Evolutionary conservation across 2,888 invertebrate genomes (phyloP).

Genomic region (Proisotoma minuta): DNA sequence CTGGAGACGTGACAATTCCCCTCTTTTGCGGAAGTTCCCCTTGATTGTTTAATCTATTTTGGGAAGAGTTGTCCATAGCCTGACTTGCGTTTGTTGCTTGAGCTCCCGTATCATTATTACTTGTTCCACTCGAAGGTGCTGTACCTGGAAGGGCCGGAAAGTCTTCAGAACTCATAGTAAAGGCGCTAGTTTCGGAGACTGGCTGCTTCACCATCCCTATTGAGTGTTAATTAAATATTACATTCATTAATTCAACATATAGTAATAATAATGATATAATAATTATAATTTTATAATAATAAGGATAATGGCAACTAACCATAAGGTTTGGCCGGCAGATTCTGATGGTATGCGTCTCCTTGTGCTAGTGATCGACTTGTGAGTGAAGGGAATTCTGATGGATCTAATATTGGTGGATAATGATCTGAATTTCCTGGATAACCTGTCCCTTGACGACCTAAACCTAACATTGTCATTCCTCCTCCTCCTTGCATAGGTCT

Average conservation of each 20-base stretch:
- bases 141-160: slow-evolving; percentile 98
- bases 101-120: slow-evolving; percentile 38
- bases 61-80: slow-evolving; percentile 20
- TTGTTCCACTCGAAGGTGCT: slow-evolving; percentile 52
- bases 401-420: slow-evolving; percentile 75
- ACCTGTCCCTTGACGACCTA: slow-evolving; percentile 41
- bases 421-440: slow-evolving; percentile 42
- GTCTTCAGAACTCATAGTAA: slow-evolving; percentile 98
- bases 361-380: slow-evolving; percentile 70
- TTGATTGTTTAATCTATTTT: slow-evolving; percentile 26
- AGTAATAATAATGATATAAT: too few relatives aligned
- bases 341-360: slow-evolving; percentile 45
- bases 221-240: too few relatives aligned
- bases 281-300: neutral
- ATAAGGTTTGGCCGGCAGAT: slow-evolving; percentile 45
- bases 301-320: slow-evolving; percentile 25
- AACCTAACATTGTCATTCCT: slow-evolving; percentile 40
- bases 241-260: slow-evolving; percentile 17
- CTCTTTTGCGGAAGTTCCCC: slow-evolving; percentile 50
- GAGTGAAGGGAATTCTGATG: slow-evolving; percentile 87
- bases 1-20: slow-evolving; percentile 92
- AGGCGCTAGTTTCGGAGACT: slow-evolving; percentile 84
- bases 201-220: slow-evolving; percentile 95
- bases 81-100: slow-evolving; percentile 36
- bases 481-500: slow-evolving; percentile 44